phyloP scores from a whole-genome alignment of 1,140 invertebrate species.

The Magallana gigas region DNA sequence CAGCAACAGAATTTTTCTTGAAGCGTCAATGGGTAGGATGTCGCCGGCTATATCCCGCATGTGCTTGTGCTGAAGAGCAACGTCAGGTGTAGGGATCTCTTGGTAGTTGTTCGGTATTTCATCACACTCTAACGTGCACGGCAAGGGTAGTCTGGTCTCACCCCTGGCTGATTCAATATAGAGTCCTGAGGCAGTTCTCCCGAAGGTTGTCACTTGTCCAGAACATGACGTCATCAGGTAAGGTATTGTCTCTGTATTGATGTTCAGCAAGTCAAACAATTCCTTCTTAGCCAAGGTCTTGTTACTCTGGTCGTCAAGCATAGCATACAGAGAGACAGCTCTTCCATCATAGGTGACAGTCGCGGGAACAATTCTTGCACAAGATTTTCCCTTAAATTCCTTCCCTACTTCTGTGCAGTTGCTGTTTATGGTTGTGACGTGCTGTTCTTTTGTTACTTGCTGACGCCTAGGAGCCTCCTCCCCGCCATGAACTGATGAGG shows the following conservation, averaged over 20 bases:
- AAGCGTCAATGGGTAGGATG: no score
- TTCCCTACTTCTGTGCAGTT: slow-evolving; percentile 48
- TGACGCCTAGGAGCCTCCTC: neutral
- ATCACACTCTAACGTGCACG: slow-evolving; percentile 44
- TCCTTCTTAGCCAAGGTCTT: no score
- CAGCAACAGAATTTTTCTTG: slow-evolving; percentile 35
- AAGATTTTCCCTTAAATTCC: slow-evolving; percentile 51
- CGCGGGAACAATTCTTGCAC: slow-evolving; percentile 51
- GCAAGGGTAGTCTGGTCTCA: slow-evolving; percentile 1
- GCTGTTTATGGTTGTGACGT: neutral
- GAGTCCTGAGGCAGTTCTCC: no score
- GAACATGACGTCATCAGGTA: no score
- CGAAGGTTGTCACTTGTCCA: no score
- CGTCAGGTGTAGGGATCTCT: no score
- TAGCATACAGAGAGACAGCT: no score
- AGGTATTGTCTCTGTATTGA: no score
- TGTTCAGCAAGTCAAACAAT: no score
- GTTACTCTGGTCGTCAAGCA: no score
- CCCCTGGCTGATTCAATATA: neutral
- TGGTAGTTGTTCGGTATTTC: neutral
- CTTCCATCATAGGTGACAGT: neutral
- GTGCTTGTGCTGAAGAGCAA: no score
- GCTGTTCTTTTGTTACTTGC: neutral
- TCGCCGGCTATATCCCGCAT: no score
- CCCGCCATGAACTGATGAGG: slow-evolving; percentile 19